A percentile compares a stretch with the other conserved stretches of the same genome.
Evolutionary conservation across 2,797 vertebrate species (phyloP).

Genomic region (Philypnodon macrostomus): DNA sequence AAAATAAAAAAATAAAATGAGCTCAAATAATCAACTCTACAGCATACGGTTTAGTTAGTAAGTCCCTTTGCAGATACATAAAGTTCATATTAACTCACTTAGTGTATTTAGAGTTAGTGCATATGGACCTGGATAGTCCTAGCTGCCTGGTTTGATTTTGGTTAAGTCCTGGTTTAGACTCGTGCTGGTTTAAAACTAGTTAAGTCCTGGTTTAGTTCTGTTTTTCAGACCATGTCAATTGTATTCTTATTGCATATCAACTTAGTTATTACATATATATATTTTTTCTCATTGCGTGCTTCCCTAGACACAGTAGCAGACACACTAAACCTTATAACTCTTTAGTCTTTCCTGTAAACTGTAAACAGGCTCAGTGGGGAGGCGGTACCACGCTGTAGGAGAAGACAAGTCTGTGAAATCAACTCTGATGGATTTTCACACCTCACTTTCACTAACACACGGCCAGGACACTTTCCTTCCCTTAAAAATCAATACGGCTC

Average conservation of each 20-base stretch:
- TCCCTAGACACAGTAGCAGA: conserved; percentile 6
- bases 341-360: conserved; percentile 29
- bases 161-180: not conserved
- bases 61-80: no score
- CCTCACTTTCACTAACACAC: conserved; percentile 28
- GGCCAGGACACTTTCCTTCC: conserved; percentile 21
- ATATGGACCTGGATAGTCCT: no score
- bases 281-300: not conserved
- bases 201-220: not conserved
- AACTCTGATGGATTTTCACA: conserved; percentile 41
- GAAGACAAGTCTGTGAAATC: conserved; percentile 32
- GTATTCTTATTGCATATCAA: no score
- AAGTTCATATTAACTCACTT: no score
- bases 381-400: not conserved
- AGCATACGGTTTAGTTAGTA: no score
- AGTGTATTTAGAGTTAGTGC: no score
- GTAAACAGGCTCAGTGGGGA: conserved; percentile 25
- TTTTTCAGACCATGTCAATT: no score
- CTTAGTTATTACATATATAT: no score
- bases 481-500: conserved; percentile 34
- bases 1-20: no score
- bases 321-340: conserved; percentile 7
- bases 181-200: no score
- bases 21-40: no score
- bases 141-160: no score